Base-by-base conservation (phyloP, 2,113 vertebrate genomes). In the Hemicordylus capensis region DNA sequence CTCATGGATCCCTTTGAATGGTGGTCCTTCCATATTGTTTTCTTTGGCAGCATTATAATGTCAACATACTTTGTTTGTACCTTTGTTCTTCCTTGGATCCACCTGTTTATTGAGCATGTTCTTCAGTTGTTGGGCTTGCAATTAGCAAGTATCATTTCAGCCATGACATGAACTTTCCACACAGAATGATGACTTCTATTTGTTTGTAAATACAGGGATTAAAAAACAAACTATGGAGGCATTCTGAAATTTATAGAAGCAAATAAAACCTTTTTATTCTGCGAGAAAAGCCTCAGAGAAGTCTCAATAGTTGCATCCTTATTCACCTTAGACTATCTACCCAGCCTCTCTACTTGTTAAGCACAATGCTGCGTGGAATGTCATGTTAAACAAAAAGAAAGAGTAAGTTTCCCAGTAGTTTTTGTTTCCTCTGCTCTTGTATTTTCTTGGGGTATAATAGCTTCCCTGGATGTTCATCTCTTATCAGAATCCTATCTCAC, bases 1-100 rank as follows among this genome's bases (percentile, higher is more conserved):
- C 98, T 99, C 76, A 94, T 99, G 95, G 98, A 99, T 92, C 98
- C 98, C 9, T 99, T 98, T 98, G 98, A 99, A 76, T 96, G 97
- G 85, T 95, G 98, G 42, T 95, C 99, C 87, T 98, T 99, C 94
- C 98, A 98, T 92, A 97, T 90, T 98, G 80, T 92, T 98, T 51
- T 82, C 98, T 20, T 95, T 95, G 1, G 85, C 95, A n/a, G n/a
- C 85, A 75, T 97, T 9, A 95, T 94, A 26, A 97, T 96, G 96
- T 92, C 97, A 24, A 90, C 97, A 8, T 99, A 99, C 88, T 97
- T 97, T 1, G 95, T 98, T 20, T 99, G 98, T 3, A 91, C 96
- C 76, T 98, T 98, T 4, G 91, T 98, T 84, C 96, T 97, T 28
- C 94, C 95, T 84, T 98, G 98, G 0, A 37, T 98, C 79, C 93